Percentiles rank a stretch among this genome's conserved stretches.
Evolutionary conservation across 2,888 invertebrate species (phyloP).

Genomic region (Lamellibrachia satsuma): DNA sequence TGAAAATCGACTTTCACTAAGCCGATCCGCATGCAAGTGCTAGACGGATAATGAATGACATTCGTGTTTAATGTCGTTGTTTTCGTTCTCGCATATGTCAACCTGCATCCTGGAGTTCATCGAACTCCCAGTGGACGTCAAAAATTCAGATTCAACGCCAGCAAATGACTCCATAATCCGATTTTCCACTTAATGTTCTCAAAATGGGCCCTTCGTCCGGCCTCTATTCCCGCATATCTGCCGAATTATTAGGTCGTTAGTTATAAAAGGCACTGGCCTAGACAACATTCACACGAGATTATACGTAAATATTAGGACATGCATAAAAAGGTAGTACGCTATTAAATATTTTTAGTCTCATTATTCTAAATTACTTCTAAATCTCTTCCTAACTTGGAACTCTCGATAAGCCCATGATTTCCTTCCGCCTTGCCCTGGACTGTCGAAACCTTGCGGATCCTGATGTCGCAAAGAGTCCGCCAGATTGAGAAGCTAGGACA

Average conservation of each 20-base stretch:
- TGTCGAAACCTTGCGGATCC: no score
- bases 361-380: no score
- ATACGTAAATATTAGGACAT: neutral
- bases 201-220: neutral
- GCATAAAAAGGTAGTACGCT: neutral
- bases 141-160: neutral
- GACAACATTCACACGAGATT: neutral
- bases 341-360: no score
- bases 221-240: neutral
- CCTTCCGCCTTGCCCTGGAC: no score
- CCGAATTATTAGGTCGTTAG: neutral
- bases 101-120: neutral
- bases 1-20: neutral
- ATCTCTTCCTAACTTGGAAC: no score
- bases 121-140: neutral
- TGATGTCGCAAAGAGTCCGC: no score
- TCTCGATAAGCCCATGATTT: no score
- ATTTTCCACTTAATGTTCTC: neutral
- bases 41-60: neutral
- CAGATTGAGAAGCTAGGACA: no score
- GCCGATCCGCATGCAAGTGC: neutral
- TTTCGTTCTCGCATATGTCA: neutral
- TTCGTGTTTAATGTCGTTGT: neutral
- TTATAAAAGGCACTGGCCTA: conserved; percentile 1
- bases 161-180: neutral